These are phyloP conservation scores for Limnodromus scolopaceus DNA, from an alignment of 2,797 vertebrate species.

Conservation along the genomic window DNA sequence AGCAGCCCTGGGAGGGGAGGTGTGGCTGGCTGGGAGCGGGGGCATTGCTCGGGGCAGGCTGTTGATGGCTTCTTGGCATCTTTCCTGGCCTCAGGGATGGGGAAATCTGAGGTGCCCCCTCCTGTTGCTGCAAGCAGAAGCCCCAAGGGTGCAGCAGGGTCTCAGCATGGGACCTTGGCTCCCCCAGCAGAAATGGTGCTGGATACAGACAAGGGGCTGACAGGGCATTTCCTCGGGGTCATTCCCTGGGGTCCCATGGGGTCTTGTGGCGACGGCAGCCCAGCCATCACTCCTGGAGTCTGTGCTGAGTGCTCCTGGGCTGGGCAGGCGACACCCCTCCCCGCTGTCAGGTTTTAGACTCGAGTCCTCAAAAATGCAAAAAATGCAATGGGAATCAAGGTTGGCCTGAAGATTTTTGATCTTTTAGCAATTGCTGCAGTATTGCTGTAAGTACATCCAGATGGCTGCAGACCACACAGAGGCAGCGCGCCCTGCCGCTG, in stretches of 20 bases:
- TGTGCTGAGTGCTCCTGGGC: conserved; percentile 53
- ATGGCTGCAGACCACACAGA: conserved; percentile 83
- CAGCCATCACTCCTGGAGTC: fast-evolving
- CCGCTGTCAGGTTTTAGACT: conserved; percentile 67
- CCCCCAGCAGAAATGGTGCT: not conserved
- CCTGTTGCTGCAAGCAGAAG: not conserved
- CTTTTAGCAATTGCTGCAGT: conserved; percentile 82
- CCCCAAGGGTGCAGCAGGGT: not conserved
- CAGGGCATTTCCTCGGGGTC: fast-evolving
- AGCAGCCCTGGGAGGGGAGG: not conserved
- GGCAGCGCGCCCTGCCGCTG: not conserved
- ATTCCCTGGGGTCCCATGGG: not conserved
- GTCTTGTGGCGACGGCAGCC: fast-evolving
- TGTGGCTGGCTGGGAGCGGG: fast-evolving
- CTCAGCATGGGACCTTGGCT: not conserved
- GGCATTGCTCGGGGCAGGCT: not conserved
- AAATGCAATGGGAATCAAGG: conserved; percentile 83
- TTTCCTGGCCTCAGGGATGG: not conserved
- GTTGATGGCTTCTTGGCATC: not conserved
- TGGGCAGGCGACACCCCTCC: conserved; percentile 52
- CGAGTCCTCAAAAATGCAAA: conserved; percentile 83
- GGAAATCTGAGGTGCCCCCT: not conserved
- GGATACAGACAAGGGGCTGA: not conserved
- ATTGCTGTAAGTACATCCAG: conserved; percentile 84
- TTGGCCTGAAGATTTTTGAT: conserved; percentile 80